Conservation (phyloP, 2,113 vertebrate genomes). For the Aphyosemion australe region DNA sequence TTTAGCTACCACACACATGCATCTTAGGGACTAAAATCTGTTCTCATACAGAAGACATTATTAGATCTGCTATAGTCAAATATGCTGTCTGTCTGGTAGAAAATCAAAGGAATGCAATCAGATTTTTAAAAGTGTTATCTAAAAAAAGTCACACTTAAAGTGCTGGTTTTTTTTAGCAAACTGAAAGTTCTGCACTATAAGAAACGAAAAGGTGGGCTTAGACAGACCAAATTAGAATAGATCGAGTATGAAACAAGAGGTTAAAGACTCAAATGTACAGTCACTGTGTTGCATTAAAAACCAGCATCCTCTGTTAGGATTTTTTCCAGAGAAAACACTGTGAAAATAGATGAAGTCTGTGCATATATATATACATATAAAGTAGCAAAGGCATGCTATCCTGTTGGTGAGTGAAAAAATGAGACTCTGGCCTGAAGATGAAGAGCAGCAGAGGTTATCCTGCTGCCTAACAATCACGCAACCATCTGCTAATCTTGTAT, state of each 20-base stretch:
- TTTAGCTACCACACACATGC: slow-evolving; percentile 12
- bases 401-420: slow-evolving; percentile 4
- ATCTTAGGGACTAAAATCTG: slow-evolving; percentile 12
- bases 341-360: slow-evolving; percentile 30
- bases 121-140: slow-evolving; percentile 16
- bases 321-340: slow-evolving; percentile 40
- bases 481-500: slow-evolving; percentile 5
- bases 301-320: slow-evolving; percentile 44
- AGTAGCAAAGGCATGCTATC: slow-evolving; percentile 22
- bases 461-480: slow-evolving; percentile 19
- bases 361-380: slow-evolving; percentile 15
- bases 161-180: slow-evolving; percentile 21
- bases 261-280: slow-evolving; percentile 40
- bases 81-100: too few species aligned
- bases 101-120: neutral
- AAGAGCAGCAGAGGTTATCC: slow-evolving; percentile 9
- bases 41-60: slow-evolving; percentile 1
- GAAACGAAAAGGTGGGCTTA: neutral
- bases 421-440: slow-evolving; percentile 5
- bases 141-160: slow-evolving; percentile 33
- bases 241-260: slow-evolving; percentile 1
- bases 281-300: slow-evolving; percentile 50
- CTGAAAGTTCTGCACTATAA: neutral
- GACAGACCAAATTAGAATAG: neutral
- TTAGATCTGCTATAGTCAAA: neutral